Evolutionary conservation across 2,113 vertebrate genomes (phyloP), one percentile per base, ranked within the genome.

Genomic region (Sinocyclocheilus rhinocerous): DNA sequence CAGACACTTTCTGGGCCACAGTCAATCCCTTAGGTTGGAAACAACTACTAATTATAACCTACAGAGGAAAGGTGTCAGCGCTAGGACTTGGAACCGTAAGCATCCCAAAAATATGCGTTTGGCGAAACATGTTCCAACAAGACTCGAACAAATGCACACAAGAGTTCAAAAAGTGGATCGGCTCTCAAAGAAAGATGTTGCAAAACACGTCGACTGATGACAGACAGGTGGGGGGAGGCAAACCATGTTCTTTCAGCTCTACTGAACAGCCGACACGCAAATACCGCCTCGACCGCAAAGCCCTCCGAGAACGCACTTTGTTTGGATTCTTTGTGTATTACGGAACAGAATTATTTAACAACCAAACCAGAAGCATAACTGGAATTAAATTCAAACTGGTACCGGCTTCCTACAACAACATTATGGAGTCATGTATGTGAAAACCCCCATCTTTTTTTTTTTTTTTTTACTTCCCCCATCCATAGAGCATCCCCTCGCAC

Each of bases 31-130:
- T 18, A 86, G 69, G 61, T 76, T 87, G 81, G 50, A 89, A 86
- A 84, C 86, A 89, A 83, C 86, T 91, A 86, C 92, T 93, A 92
- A 95, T 93, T 92, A 95, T 92, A 93, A 91, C 85, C 22, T 88
- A 76, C 29, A 86, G 83, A 89, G 87, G 55, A 90, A 93, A 92
- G 91, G 93, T 94, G 92, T 93, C 90, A 86, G 86, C 89, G 91
- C 92, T 88, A 78, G 86, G 87, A 88, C 92, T 92, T 93, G 90
- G 88, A 91, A 92, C 89, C 84, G 89, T 89, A 93, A 91, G 89
- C 88, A 88, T 91, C 88, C 83, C 81, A 76, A 89, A 90, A 94
- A 89, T 90, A 92, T 93, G 91, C 91, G 90, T 91, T 87, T 88
- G 89, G 84, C 72, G 3, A 69, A 87, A 91, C 93, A 3, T 33